Base-by-base conservation (phyloP, 2,113 vertebrate genomes). In the Myrmecobius fasciatus region DNA sequence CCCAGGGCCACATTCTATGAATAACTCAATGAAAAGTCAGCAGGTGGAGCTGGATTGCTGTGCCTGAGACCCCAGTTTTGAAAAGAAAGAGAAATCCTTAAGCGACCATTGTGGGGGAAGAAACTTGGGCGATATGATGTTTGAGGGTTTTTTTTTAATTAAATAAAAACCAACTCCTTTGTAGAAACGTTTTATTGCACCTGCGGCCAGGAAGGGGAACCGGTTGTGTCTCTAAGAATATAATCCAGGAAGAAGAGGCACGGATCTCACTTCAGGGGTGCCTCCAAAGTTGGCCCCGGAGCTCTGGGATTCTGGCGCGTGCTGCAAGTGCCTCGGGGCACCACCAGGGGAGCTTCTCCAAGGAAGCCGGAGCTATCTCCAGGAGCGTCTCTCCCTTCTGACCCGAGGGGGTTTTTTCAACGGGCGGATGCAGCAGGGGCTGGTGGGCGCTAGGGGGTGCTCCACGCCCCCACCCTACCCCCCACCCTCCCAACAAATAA, bases 121-220 rank as follows among this genome's bases (percentile, higher is more conserved):
- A 20, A n/a, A n/a, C 60, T 75, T 75, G 60, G 20, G 36, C 12
- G 36, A n/a, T 20, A 75, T 36, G 14, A 36, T 75, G 12, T n/a
- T 20, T 20, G 20, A n/a, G 36, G 36, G 10, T n/a, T 96, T 90
- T 83, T 97, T 95, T 54, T 83, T 89, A 95, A 96, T 97, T 97
- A 96, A 96, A 96, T 96, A 95, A 96, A 95, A 95, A 95, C 48
- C 46, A 46, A 51, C 95, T 95, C 95, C 93, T 92, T 95, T 95
- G 95, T 47, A 53, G 96, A 94, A 95, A 96, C 96, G 97, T 97
- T 97, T 94, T 83, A 93, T 95, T 89, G 89, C 93, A 97, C 92
- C 95, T 94, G 91, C 94, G 47, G 24, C 54, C 31, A 92, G n/a
- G 60, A 93, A 46, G 1, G 92, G 91, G 92, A 93, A 89, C 20